These are phyloP conservation scores for Tribolium castaneum DNA, from an alignment of 1,140 invertebrate species.

Conservation along the genomic window DNA sequence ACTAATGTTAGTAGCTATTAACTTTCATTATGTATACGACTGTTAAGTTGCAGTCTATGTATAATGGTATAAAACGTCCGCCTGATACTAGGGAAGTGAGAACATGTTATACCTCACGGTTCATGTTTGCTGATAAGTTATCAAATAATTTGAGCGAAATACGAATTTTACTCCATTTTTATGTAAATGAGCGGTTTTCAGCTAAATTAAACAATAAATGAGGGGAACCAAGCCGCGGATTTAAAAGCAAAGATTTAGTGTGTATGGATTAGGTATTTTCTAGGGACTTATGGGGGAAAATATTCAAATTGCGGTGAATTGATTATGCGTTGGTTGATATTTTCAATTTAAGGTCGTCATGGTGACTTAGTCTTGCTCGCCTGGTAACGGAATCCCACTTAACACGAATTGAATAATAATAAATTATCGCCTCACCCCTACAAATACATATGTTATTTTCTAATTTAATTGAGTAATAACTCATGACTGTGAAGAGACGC, in stretches of 20 bases:
- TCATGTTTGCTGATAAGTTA: background rate
- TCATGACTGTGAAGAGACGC: slow-evolving; percentile 31
- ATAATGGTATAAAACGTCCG: slow-evolving; percentile 1
- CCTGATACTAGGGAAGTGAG: background rate
- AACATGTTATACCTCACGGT: slow-evolving; percentile 6
- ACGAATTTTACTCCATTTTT: slow-evolving; percentile 37
- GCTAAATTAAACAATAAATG: slow-evolving; percentile 38
- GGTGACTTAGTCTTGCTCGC: background rate
- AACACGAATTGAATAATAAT: slow-evolving; percentile 12
- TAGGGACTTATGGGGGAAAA: slow-evolving; percentile 11
- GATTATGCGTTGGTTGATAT: slow-evolving; percentile 1
- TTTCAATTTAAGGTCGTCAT: background rate
- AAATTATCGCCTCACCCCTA: background rate
- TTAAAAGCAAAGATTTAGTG: slow-evolving; percentile 28
- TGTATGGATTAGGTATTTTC: slow-evolving; percentile 14
- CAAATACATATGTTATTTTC: slow-evolving; percentile 33
- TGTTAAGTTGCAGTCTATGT: slow-evolving; percentile 13
- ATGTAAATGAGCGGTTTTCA: slow-evolving; percentile 30
- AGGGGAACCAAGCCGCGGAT: background rate
- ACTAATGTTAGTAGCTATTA: slow-evolving; percentile 33
- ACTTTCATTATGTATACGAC: slow-evolving; percentile 30
- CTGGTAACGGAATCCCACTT: background rate
- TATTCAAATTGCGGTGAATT: slow-evolving; percentile 5
- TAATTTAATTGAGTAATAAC: slow-evolving; percentile 41
- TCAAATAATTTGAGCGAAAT: slow-evolving; percentile 9